These are phyloP conservation scores for Temnothorax curvispinosus DNA, from an alignment of 1,140 invertebrate genomes.

Conservation along the genomic window DNA sequence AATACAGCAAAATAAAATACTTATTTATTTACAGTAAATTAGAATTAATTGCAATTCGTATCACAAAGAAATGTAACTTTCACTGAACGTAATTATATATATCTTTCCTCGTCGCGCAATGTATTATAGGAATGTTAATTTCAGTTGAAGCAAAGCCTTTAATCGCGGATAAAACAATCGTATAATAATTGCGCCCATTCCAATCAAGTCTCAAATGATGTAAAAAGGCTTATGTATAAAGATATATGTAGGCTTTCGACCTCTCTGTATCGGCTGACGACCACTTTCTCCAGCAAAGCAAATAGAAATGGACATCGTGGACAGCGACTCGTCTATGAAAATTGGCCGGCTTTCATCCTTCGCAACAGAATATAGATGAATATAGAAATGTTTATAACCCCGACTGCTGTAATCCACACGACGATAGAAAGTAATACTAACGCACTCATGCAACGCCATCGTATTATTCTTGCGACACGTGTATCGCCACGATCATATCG, in stretches of 20 bases:
- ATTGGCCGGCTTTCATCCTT: slow-evolving; percentile 65
- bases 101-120: neutral
- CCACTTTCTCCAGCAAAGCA: slow-evolving; percentile 68
- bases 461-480: slow-evolving; percentile 50
- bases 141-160: neutral
- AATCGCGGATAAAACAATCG: slow-evolving; percentile 32
- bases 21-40: slow-evolving; percentile 8
- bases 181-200: neutral
- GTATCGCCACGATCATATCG: slow-evolving; percentile 35
- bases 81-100: slow-evolving; percentile 14
- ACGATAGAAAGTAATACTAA: neutral
- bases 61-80: slow-evolving; percentile 15
- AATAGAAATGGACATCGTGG: slow-evolving; percentile 67
- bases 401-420: neutral
- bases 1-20: neutral
- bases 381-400: neutral
- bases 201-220: slow-evolving; percentile 49
- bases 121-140: slow-evolving; percentile 1
- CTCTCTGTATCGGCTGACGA: neutral
- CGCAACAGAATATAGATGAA: slow-evolving; percentile 42
- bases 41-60: slow-evolving; percentile 11
- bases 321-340: slow-evolving; percentile 66
- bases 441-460: neutral
- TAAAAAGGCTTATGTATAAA: slow-evolving; percentile 31
- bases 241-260: neutral